A percentile compares a stretch with the other conserved stretches of the same genome.
These are phyloP conservation scores for Pangasianodon gigas DNA, from an alignment of 2,113 vertebrate species.

Conservation along the genomic window DNA sequence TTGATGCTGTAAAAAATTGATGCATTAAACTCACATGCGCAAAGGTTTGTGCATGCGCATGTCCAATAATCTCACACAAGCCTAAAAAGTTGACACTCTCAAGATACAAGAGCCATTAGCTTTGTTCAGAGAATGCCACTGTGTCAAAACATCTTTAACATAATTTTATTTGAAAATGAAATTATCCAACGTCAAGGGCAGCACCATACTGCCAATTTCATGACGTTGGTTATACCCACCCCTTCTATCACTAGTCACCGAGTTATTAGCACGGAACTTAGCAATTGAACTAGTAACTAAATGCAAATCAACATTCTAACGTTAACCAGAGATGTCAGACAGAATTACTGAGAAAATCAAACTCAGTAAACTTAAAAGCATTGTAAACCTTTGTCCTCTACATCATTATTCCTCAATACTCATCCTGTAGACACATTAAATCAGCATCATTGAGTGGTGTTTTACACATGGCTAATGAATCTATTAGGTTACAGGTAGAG, in stretches of 20 bases:
- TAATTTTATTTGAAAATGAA: background rate
- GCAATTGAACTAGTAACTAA: background rate
- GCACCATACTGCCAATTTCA: background rate
- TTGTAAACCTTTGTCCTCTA: background rate
- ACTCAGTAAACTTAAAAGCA: background rate
- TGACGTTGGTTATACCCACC: background rate
- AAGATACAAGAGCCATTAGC: background rate
- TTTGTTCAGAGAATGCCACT: background rate
- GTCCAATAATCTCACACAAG: background rate
- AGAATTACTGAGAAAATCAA: background rate
- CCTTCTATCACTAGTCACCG: background rate
- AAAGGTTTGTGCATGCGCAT: background rate
- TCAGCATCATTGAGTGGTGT: background rate
- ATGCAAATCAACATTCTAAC: background rate
- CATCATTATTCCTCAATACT: background rate
- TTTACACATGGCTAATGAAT: background rate
- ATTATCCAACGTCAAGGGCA: background rate
- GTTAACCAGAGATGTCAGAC: background rate
- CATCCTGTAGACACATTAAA: background rate
- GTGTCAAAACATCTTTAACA: background rate
- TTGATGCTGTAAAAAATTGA: background rate
- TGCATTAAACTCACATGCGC: background rate
- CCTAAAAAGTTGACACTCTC: background rate
- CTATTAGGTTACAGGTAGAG: background rate
- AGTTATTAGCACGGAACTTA: background rate